These are phyloP conservation scores for Phalera bucephala DNA, from an alignment of 2,888 invertebrate species.

Conservation along the genomic window DNA sequence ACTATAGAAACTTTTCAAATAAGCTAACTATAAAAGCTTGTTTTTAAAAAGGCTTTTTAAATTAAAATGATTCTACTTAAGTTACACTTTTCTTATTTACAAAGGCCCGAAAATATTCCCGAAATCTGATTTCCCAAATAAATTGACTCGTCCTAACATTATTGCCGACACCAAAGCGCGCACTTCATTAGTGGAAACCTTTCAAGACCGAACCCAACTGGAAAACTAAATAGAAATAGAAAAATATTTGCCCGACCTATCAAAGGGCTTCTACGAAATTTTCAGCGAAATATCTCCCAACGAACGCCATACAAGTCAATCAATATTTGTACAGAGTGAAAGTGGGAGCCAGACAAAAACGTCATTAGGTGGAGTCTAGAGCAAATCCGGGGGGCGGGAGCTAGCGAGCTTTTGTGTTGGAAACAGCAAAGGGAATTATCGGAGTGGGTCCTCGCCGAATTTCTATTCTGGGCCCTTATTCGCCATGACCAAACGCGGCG, in stretches of 20 bases:
- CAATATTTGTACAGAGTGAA: constrained; percentile 45
- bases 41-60: too few relatives aligned
- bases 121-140: neutral
- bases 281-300: constrained; percentile 1
- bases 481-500: too few relatives aligned
- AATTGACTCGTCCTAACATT: neutral
- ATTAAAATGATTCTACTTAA: too few relatives aligned
- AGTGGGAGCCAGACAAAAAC: constrained; percentile 49
- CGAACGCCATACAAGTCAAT: constrained; percentile 38
- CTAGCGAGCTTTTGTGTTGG: constrained; percentile 42
- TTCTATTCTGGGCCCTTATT: too few relatives aligned
- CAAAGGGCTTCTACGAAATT: constrained; percentile 4
- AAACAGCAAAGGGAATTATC: constrained; percentile 44
- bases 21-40: too few relatives aligned
- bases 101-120: neutral
- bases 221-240: constrained; percentile 18
- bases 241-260: constrained; percentile 7
- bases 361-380: constrained; percentile 48
- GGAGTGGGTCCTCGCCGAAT: constrained; percentile 36
- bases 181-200: constrained; percentile 15
- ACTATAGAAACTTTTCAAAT: too few relatives aligned
- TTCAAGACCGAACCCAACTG: constrained; percentile 3
- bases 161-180: constrained; percentile 5
- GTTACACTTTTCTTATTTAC: neutral
- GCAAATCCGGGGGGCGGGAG: constrained; percentile 42